Base-by-base conservation (phyloP, 1,140 invertebrate genomes). In the Hypothenemus hampei region DNA sequence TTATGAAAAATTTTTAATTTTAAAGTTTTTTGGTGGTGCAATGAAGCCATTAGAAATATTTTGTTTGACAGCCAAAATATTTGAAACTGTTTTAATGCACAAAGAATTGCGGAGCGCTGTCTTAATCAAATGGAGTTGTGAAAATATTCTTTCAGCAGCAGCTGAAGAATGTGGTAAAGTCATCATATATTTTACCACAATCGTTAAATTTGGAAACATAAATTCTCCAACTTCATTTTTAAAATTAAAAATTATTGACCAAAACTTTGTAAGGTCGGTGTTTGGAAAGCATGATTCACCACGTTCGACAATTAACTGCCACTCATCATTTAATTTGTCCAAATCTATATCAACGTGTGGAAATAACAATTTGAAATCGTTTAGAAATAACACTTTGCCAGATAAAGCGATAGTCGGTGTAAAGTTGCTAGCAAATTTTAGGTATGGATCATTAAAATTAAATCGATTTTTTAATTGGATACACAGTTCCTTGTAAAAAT, bases 41-140 rank as follows among this genome's bases (percentile, higher is more conserved):
- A n/a, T n/a, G n/a, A n/a, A n/a, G 16, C 15, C 15, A 11, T 13
- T 37, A 15, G 6, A 10, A 37, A 56, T 29, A 37, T 48, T 43
- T 49, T 57, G 37, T 52, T 60, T 60, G 16, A 52, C 24, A 57
- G 33, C 20, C 48, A 60, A 33, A 13, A 48, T 48, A 16, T 5
- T 23, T 48, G 45, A n/a, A 18, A n/a, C 13, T 4, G 45, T 48
- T 48, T 31, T 20, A 5, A 48, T 36, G 5, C 10, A 10, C 15
- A 48, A 22, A n/a, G 24, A 29, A 20, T 48, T 48, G 18, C 45
- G 26, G 10, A 48, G 8, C 19, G 11, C 15, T 13, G 5, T 45
- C 26, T 50, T 52, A n/a, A 41, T 15, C 26, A 52, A 31, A 10
- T 22, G 13, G 15, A 52, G 26, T 22, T 52, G 49, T 11, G 39